Conservation (phyloP, 2,113 vertebrate genomes). For the Urocolius indicus region DNA sequence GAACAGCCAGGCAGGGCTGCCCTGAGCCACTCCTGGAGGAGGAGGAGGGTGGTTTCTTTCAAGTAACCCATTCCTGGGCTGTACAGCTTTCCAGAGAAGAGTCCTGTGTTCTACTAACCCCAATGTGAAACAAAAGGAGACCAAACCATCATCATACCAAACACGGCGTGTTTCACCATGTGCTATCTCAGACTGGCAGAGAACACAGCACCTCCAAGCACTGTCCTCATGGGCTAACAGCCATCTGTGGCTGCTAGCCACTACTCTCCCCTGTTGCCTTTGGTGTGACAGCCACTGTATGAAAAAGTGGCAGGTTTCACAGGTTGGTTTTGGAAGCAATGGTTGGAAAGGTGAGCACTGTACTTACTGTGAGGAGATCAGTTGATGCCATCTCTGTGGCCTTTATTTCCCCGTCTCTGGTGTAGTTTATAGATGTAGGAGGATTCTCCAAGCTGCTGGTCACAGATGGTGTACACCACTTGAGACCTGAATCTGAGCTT, state of each 20-base stretch:
- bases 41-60: not conserved
- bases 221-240: not conserved
- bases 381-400: accelerated
- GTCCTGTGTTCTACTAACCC: not conserved
- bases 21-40: not conserved
- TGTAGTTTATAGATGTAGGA: not conserved
- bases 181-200: accelerated
- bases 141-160: accelerated
- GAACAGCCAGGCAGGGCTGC: not conserved
- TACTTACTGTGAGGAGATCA: not conserved
- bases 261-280: too few species aligned
- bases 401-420: accelerated
- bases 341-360: not conserved
- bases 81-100: not conserved
- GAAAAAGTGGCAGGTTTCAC: accelerated
- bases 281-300: too few species aligned
- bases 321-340: not conserved
- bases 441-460: not conserved
- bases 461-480: slow-evolving; percentile 67
- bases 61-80: not conserved
- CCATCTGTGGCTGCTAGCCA: not conserved
- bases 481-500: not conserved
- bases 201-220: accelerated
- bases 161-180: accelerated
- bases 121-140: not conserved